Base-by-base conservation (phyloP, 2,888 invertebrate species). In the Tricholauxania praeusta region DNA sequence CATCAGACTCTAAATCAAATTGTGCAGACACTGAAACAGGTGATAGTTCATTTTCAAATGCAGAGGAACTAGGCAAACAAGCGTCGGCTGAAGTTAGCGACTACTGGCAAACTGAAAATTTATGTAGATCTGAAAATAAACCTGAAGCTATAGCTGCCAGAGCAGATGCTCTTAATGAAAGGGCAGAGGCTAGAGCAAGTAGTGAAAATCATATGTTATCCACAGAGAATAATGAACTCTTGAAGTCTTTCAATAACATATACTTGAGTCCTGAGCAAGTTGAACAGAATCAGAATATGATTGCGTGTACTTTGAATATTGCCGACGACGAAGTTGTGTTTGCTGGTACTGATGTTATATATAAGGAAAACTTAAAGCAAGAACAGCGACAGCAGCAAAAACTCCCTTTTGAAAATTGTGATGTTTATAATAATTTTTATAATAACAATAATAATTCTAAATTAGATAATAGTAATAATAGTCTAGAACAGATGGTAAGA, bases 201-300 rank as follows among this genome's bases (percentile, higher is more conserved):
- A 15, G 15, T 39, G 28, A 51, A 51, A 32, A 47, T 47, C 19
- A 72, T 51, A 53, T 71, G 48, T 76, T 83, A 47, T 76, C 80
- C 8, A 57, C 75, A 22, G 69, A 78, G 65, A 86, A 86, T 71
- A 86, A 85, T 78, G 77, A 75, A 47, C 78, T 85, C 72, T 75
- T 87, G 39, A 71, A 78, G 57, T 82, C 85, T 39, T 86, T 86
- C 67, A 85, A 87, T 80, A 80, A 78, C 66, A 83, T 86, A 69
- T 79, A 75, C 72, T 71, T 76, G 12, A 76, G 75, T 10, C 72
- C 73, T 51, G 75, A 78, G 17, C 71, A 76, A 72, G 72, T 76
- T 12, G 75, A 78, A 63, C 75, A 78, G 51, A 73, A 75, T 64
- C 69, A 73, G 12, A 69, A 72, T 67, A 48, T 74, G 8, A n/a